A percentile compares a stretch with the other conserved stretches of the same genome.
phyloP scores from a whole-genome alignment of 2,888 invertebrate species.

The Bhutanitis thaidina region DNA sequence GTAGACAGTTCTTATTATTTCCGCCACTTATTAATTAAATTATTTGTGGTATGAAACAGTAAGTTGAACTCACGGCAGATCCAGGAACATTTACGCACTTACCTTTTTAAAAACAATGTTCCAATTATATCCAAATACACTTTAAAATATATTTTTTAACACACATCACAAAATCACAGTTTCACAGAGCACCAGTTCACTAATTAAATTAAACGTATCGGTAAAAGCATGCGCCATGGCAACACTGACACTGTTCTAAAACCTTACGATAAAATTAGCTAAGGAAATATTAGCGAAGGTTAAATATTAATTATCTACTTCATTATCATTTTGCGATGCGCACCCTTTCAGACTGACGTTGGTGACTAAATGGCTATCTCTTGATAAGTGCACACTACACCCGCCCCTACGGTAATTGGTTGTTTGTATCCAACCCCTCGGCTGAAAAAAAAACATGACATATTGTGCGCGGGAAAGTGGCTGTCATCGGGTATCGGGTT shows the following conservation, averaged over 20 bases:
- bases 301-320: conserved; percentile 13
- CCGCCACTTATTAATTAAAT: conserved; percentile 27
- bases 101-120: conserved; percentile 42
- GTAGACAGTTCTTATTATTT: conserved; percentile 17
- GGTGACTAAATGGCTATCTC: conserved; percentile 71
- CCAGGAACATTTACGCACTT: conserved; percentile 25
- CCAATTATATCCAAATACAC: conserved; percentile 40
- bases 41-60: conserved; percentile 11
- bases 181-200: conserved; percentile 51
- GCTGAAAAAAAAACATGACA: conserved; percentile 73
- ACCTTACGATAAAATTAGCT: conserved; percentile 26
- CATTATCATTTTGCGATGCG: conserved; percentile 35
- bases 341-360: conserved; percentile 57
- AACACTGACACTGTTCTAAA: conserved; percentile 41
- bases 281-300: conserved; percentile 16
- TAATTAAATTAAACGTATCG: conserved; percentile 71
- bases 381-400: conserved; percentile 62
- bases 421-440: conserved; percentile 77
- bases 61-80: background rate
- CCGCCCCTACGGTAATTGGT: conserved; percentile 75
- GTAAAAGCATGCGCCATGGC: conserved; percentile 61
- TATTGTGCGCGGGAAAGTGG: conserved; percentile 75
- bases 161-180: conserved; percentile 65
- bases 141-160: conserved; percentile 38
- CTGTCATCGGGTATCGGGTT: conserved; percentile 68